Percentiles rank a stretch among this genome's conserved stretches.
Conservation (phyloP, 2,113 vertebrate genomes). For the Callithrix jacchus region DNA sequence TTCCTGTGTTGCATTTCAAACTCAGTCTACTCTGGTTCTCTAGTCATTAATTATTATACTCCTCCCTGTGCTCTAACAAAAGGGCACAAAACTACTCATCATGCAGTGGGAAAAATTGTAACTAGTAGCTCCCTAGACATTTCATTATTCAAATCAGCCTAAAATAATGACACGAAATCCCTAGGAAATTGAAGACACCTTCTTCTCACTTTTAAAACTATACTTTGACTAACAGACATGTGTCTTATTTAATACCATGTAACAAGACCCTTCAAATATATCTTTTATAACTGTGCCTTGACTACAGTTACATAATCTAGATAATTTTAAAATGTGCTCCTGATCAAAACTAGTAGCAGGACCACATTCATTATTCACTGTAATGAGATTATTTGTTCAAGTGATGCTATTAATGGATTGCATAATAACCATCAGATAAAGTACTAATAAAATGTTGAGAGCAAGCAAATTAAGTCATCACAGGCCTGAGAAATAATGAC, state of each 20-base stretch:
- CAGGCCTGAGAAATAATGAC: constrained; percentile 15
- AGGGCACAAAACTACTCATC: neutral
- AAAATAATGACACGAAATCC: constrained; percentile 9
- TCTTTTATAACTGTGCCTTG: constrained; percentile 8
- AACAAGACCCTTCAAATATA: constrained; percentile 43
- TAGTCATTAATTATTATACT: neutral
- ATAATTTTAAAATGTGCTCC: constrained; percentile 44
- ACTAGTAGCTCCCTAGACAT: neutral
- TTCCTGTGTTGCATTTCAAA: neutral
- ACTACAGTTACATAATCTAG: constrained; percentile 51
- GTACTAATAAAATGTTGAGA: constrained; percentile 65
- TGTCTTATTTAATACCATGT: constrained; percentile 42
- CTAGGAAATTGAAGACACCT: constrained; percentile 13
- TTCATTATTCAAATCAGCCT: constrained; percentile 48
- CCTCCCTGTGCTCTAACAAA: neutral
- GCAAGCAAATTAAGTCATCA: constrained; percentile 58
- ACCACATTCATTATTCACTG: constrained; percentile 60
- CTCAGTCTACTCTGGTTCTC: neutral
- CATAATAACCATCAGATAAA: constrained; percentile 74
- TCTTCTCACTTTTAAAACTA: constrained; percentile 52
- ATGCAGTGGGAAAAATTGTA: neutral
- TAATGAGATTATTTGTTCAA: constrained; percentile 74
- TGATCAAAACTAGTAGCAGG: constrained; percentile 60
- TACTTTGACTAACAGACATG: constrained; percentile 63
- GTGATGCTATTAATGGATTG: constrained; percentile 64